These are phyloP conservation scores for Diacarnus erythraeanus DNA, from an alignment of 37 sponge, comb jelly and placozoan genomes.

Conservation along the genomic window DNA sequence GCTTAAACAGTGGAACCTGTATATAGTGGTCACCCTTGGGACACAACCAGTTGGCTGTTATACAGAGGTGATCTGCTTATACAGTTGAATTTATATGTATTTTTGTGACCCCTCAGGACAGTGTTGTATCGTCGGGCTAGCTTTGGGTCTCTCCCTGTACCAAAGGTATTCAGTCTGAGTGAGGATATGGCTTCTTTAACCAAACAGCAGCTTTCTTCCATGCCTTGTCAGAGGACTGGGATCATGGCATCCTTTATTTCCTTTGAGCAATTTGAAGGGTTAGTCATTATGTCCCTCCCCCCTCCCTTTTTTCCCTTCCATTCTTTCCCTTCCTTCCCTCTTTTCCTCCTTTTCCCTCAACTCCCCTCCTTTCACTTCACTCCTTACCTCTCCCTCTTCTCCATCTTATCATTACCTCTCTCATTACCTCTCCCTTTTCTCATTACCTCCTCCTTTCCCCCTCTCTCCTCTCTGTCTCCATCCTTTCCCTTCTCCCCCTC, in stretches of 20 bases:
- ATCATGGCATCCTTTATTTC: constrained; percentile 86
- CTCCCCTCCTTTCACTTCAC: not conserved
- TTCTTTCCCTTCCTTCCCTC: not conserved
- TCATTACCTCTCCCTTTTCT: too few relatives aligned
- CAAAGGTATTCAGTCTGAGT: constrained; percentile 68
- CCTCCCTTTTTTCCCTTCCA: not conserved
- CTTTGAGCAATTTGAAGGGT: constrained; percentile 64
- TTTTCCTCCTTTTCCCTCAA: not conserved
- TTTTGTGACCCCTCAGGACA: not conserved
- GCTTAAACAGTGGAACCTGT: too few relatives aligned
- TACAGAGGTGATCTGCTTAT: too few relatives aligned
- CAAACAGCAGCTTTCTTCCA: constrained; percentile 18
- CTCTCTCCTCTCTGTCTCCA: not conserved
- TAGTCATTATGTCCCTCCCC: not conserved
- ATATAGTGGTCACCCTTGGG: too few relatives aligned
- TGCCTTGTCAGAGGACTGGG: constrained; percentile 75
- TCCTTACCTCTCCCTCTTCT: not conserved
- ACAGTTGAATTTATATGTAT: too few relatives aligned
- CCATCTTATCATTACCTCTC: too few relatives aligned
- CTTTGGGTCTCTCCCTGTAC: constrained; percentile 4
- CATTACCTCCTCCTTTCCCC: too few relatives aligned
- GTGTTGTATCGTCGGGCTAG: constrained; percentile 31
- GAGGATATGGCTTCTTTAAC: constrained; percentile 53
- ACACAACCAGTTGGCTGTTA: too few relatives aligned
- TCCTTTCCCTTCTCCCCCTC: not conserved